Percentiles rank a stretch among this genome's conserved stretches.
These are phyloP conservation scores for Tupiocoris notatus DNA, from an alignment of 2,888 invertebrate species.

Conservation along the genomic window DNA sequence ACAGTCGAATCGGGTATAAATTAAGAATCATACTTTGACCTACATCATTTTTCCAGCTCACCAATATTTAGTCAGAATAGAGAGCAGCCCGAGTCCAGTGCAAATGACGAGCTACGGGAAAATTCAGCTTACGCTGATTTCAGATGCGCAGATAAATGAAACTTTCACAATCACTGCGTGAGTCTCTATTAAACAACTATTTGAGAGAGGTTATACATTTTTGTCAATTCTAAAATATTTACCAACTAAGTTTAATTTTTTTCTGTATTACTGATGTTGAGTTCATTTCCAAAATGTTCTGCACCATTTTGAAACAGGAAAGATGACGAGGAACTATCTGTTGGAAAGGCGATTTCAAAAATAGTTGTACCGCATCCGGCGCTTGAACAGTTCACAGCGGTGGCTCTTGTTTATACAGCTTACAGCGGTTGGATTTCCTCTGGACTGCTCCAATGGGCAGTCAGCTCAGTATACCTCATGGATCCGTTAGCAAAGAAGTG, in stretches of 20 bases:
- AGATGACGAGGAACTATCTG: constrained; percentile 71
- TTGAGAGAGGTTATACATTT: no score
- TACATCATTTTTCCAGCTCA: constrained; percentile 62
- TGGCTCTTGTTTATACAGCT: constrained; percentile 78
- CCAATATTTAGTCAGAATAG: constrained; percentile 80
- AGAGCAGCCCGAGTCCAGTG: constrained; percentile 65
- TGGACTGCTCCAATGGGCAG: constrained; percentile 73
- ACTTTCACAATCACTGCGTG: constrained; percentile 85
- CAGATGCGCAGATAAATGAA: constrained; percentile 79
- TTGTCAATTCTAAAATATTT: no score
- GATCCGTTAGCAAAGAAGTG: constrained; percentile 82
- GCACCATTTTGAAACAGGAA: constrained; percentile 61
- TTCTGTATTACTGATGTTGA: no score
- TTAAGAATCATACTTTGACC: no score
- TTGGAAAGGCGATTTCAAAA: constrained; percentile 72
- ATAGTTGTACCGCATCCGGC: constrained; percentile 88
- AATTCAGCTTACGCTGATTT: constrained; percentile 69
- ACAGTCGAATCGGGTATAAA: no score
- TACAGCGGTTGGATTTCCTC: constrained; percentile 90
- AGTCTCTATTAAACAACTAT: constrained; percentile 51
- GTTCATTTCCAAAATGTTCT: no score
- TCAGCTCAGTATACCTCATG: constrained; percentile 78
- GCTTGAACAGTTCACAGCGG: constrained; percentile 68
- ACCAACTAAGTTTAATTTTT: no score
- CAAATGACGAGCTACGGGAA: constrained; percentile 75